A percentile compares a stretch with the other conserved stretches of the same genome.
phyloP scores from a whole-genome alignment of 1,140 invertebrate genomes.

The Drosophila aff. region DNA sequence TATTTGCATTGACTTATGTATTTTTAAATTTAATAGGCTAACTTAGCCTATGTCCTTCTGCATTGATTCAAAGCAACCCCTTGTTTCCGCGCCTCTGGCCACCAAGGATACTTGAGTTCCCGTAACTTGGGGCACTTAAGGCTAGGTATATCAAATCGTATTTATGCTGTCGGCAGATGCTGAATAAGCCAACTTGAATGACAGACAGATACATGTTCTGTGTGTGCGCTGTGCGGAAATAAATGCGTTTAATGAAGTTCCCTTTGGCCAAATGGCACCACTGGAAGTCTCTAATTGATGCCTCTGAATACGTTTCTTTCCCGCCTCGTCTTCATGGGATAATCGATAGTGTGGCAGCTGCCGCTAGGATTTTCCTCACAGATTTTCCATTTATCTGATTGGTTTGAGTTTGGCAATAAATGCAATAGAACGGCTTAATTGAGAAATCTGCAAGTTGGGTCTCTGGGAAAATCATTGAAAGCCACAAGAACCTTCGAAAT shows the following conservation, averaged over 20 bases:
- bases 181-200: constrained; percentile 53
- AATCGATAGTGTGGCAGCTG: constrained; percentile 59
- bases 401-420: constrained; percentile 7
- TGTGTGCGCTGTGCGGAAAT: constrained; percentile 48
- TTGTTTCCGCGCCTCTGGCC: constrained; percentile 1
- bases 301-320: constrained; percentile 37
- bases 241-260: constrained; percentile 74
- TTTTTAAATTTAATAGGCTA: neutral
- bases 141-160: constrained; percentile 46
- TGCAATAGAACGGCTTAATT: constrained; percentile 11
- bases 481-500: neutral
- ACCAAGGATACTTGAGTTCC: neutral
- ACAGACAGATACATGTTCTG: constrained; percentile 45
- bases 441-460: neutral
- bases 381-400: constrained; percentile 45
- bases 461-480: neutral
- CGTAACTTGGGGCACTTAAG: constrained; percentile 10
- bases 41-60: neutral
- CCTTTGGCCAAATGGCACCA: constrained; percentile 47
- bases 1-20: neutral
- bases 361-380: constrained; percentile 35
- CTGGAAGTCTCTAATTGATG: constrained; percentile 68
- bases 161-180: constrained; percentile 62
- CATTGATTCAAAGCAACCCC: neutral
- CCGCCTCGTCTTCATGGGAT: constrained; percentile 8